phyloP scores from a whole-genome alignment of 2,888 invertebrate species.

The Melinopterus prodromus region DNA sequence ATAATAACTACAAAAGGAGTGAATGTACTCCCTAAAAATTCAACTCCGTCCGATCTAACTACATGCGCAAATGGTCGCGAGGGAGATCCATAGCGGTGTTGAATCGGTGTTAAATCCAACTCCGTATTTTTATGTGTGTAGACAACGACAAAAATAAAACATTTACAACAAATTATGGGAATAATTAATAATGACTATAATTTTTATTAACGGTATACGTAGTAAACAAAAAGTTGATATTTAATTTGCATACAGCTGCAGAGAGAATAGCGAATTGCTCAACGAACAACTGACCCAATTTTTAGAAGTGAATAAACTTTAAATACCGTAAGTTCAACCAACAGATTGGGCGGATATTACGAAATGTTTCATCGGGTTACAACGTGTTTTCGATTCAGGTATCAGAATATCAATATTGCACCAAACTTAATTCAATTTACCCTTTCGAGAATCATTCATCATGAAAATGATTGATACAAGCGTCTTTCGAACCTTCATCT shows the following conservation, averaged over 20 bases:
- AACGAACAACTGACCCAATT: background rate
- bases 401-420: background rate
- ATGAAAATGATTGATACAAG: background rate
- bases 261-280: background rate
- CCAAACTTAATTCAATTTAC: background rate
- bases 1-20: too few relatives aligned
- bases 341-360: background rate
- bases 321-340: background rate
- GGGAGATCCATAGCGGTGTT: too few relatives aligned
- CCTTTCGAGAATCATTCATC: background rate
- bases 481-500: background rate
- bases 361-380: background rate
- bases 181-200: too few relatives aligned
- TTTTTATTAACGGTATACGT: too few relatives aligned
- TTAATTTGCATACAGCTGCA: background rate
- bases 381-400: background rate
- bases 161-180: too few relatives aligned
- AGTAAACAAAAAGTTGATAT: too few relatives aligned
- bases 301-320: background rate
- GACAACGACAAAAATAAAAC: too few relatives aligned
- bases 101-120: too few relatives aligned
- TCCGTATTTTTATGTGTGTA: too few relatives aligned
- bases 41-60: too few relatives aligned
- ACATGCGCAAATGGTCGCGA: too few relatives aligned
- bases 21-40: too few relatives aligned